Percentiles rank a stretch among this genome's conserved stretches.
Evolutionary conservation across 37 sponge, comb jelly and placozoan genomes (phyloP).

Genomic region (Halisarca cf. caerulea): DNA sequence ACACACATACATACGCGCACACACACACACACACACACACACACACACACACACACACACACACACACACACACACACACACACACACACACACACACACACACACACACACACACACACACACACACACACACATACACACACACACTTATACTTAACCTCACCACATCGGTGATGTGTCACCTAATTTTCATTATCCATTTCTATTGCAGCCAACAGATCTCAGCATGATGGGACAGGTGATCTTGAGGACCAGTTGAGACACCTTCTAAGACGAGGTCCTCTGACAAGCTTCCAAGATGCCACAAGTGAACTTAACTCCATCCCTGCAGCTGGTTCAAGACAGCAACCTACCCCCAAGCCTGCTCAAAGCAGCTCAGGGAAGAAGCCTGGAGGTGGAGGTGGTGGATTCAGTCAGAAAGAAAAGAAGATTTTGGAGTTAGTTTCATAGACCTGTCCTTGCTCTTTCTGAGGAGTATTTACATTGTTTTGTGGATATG

Average conservation of each 20-base stretch:
- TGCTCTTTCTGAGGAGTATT: too few relatives aligned
- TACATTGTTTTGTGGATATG: too few relatives aligned
- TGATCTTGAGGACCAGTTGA: constrained; percentile 1
- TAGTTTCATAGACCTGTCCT: too few relatives aligned
- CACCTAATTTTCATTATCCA: background rate
- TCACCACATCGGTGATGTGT: background rate
- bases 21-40: too few relatives aligned
- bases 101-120: too few relatives aligned
- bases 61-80: too few relatives aligned
- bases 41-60: too few relatives aligned
- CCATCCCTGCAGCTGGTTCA: constrained; percentile 14
- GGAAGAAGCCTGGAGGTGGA: background rate
- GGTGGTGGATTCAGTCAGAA: constrained; percentile 41
- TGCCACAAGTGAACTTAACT: constrained; percentile 42
- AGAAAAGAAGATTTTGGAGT: constrained; percentile 70
- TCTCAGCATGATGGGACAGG: background rate
- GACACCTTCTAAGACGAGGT: background rate
- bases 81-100: too few relatives aligned
- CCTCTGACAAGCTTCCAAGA: constrained; percentile 72
- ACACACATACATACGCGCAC: too few relatives aligned
- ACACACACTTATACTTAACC: too few relatives aligned
- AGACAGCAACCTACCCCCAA: background rate
- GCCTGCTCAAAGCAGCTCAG: constrained; percentile 4
- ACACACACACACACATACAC: too few relatives aligned
- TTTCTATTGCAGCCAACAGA: background rate